These are phyloP conservation scores for Hydropsyche betteni DNA, from an alignment of 2,888 invertebrate species.

Conservation along the genomic window DNA sequence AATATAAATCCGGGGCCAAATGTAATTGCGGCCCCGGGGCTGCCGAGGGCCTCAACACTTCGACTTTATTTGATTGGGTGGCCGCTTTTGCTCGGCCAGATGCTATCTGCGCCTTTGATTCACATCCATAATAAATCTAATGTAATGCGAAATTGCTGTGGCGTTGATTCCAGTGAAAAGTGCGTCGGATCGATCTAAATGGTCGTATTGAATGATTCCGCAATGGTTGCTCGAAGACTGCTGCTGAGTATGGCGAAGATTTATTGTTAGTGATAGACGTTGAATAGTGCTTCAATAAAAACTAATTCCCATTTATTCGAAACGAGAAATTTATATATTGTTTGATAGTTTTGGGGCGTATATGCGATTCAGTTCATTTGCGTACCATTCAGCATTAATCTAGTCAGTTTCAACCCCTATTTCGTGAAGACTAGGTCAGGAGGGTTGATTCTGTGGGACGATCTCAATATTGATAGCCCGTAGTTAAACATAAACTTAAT, in stretches of 20 bases:
- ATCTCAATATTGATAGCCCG: conserved; percentile 17
- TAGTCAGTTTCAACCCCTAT: conserved; percentile 25
- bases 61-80: conserved; percentile 24
- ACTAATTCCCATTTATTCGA: too few species aligned
- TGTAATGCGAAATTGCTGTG: not conserved
- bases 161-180: too few species aligned
- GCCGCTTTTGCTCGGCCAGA: conserved; percentile 18
- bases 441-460: conserved; percentile 14
- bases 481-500: not conserved
- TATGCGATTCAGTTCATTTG: conserved; percentile 11
- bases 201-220: too few species aligned
- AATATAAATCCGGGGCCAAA: conserved; percentile 42
- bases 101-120: conserved; percentile 32
- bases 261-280: too few species aligned
- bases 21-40: conserved; percentile 37
- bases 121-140: conserved; percentile 30
- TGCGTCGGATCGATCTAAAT: too few species aligned
- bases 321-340: too few species aligned
- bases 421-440: conserved; percentile 21
- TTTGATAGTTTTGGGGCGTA: not conserved
- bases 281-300: too few species aligned
- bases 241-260: too few species aligned
- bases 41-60: conserved; percentile 2
- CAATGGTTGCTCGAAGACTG: too few species aligned
- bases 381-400: conserved; percentile 19